phyloP scores from a whole-genome alignment of 2,888 invertebrate species.

The Drosophila lutescens region DNA sequence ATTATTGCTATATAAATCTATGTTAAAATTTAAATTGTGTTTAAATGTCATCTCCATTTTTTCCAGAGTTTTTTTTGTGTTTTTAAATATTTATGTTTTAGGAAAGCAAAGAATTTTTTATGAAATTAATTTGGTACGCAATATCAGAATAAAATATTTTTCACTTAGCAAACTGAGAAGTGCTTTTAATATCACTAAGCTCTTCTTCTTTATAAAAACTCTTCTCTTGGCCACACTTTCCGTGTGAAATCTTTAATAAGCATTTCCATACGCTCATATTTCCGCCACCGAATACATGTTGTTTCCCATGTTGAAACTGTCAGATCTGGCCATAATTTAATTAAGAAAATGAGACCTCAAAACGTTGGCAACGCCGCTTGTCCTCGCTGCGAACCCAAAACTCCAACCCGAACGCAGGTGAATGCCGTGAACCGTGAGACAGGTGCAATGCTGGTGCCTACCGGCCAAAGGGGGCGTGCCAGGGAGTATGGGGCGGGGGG shows the following conservation, averaged over 20 bases:
- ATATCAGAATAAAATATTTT: neutral
- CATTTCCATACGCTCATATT: constrained; percentile 23
- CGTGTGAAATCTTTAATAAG: constrained; percentile 4
- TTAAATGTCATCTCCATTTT: too few species aligned
- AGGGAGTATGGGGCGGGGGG: constrained; percentile 22
- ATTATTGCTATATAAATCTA: too few species aligned
- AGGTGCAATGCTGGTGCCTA: constrained; percentile 40
- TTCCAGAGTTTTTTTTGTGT: too few species aligned
- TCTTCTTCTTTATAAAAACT: neutral
- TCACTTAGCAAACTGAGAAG: too few species aligned
- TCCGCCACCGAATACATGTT: constrained; percentile 20
- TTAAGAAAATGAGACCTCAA: constrained; percentile 80
- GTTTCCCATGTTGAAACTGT: constrained; percentile 57
- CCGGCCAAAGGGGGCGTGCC: constrained; percentile 22
- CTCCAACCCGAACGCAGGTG: constrained; percentile 19
- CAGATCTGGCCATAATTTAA: constrained; percentile 72
- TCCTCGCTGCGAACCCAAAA: constrained; percentile 24
- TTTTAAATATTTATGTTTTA: too few species aligned
- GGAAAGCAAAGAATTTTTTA: too few species aligned
- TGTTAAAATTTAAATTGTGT: too few species aligned
- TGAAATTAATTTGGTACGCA: too few species aligned
- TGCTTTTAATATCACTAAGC: too few species aligned
- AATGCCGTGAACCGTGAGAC: constrained; percentile 34
- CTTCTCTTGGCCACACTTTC: neutral
- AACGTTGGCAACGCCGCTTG: constrained; percentile 49